A percentile compares a stretch with the other conserved stretches of the same genome.
Evolutionary conservation across 2,888 invertebrate genomes (phyloP).

Genomic region (Diarsia brunnea): DNA sequence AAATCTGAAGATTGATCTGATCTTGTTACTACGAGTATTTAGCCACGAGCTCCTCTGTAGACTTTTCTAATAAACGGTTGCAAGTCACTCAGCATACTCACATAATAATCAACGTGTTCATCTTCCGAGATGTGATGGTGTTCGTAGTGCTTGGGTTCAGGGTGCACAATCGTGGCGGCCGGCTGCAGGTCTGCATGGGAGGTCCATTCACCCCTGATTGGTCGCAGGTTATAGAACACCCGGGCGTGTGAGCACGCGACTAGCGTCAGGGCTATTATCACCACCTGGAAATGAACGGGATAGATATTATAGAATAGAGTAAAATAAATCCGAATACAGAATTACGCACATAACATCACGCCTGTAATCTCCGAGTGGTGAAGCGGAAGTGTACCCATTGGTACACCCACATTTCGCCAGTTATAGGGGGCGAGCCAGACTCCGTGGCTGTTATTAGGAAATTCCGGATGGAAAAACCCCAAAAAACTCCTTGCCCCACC

Average conservation of each 20-base stretch:
- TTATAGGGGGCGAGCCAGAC: too few relatives aligned
- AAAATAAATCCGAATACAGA: background rate
- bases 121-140: slow-evolving; percentile 86
- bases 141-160: slow-evolving; percentile 78
- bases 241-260: slow-evolving; percentile 79
- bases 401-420: too few relatives aligned
- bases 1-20: too few relatives aligned
- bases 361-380: too few relatives aligned
- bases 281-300: slow-evolving; percentile 71
- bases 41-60: too few relatives aligned
- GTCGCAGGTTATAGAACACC: slow-evolving; percentile 65
- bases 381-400: too few relatives aligned
- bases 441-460: too few relatives aligned
- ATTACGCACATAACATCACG: background rate
- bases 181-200: slow-evolving; percentile 71
- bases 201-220: slow-evolving; percentile 53
- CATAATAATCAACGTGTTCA: slow-evolving; percentile 92
- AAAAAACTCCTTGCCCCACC: too few relatives aligned
- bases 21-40: too few relatives aligned
- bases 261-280: slow-evolving; percentile 75
- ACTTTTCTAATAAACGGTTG: background rate
- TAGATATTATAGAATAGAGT: background rate
- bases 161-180: slow-evolving; percentile 72
- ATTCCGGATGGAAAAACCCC: too few relatives aligned
- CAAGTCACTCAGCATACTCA: slow-evolving; percentile 78